Percentiles rank a stretch among this genome's conserved stretches.
Evolutionary conservation across 1,140 invertebrate species (phyloP).

Genomic region (Heliothis virescens): DNA sequence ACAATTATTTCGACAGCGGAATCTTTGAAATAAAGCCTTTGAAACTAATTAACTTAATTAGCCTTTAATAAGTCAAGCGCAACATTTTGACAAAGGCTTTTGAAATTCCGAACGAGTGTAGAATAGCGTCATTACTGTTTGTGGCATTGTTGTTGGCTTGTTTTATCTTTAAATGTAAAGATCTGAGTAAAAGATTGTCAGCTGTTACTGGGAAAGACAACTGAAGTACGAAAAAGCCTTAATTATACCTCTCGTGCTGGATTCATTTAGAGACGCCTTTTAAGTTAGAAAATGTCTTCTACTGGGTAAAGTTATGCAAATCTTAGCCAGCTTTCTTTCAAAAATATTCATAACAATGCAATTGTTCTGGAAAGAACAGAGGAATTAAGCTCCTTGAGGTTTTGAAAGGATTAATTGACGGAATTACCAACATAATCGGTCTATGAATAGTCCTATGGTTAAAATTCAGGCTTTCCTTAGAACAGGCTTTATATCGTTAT

Average conservation of each 20-base stretch:
- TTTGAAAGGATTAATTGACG: too few species aligned
- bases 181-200: slow-evolving; percentile 11
- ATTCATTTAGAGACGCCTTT: background rate
- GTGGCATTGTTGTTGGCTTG: slow-evolving; percentile 8
- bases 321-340: background rate
- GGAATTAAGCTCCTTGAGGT: too few species aligned
- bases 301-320: background rate
- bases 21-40: slow-evolving; percentile 19
- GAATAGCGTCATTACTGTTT: slow-evolving; percentile 27
- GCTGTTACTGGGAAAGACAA: slow-evolving; percentile 9
- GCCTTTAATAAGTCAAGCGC: slow-evolving; percentile 17
- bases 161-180: slow-evolving; percentile 18
- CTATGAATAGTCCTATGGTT: too few species aligned
- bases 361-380: too few species aligned
- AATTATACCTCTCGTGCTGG: background rate
- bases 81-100: slow-evolving; percentile 20
- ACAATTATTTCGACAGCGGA: background rate
- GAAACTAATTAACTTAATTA: slow-evolving; percentile 18
- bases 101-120: slow-evolving; percentile 20
- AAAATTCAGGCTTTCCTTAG: too few species aligned
- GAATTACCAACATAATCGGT: too few species aligned
- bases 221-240: slow-evolving; percentile 18
- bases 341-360: background rate
- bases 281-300: background rate
- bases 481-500: too few species aligned